Base-by-base conservation (phyloP, 2,113 vertebrate species). In the Ariopsis seemanni region DNA sequence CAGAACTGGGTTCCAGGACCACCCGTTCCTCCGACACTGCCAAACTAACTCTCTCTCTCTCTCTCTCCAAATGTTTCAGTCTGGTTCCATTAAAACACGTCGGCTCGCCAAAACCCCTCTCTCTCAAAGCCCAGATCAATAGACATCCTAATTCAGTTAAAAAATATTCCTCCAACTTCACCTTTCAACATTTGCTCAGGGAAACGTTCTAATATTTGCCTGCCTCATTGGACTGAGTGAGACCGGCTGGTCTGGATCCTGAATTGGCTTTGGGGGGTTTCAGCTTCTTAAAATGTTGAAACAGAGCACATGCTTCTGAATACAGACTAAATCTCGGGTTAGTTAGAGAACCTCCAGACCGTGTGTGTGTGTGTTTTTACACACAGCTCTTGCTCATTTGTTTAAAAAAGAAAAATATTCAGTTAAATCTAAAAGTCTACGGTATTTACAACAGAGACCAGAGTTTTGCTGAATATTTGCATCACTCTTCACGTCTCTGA, bases 121-220 rank as follows among this genome's bases (percentile, higher is more conserved):
- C 52, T 53, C 77, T 79, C 34, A 57, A 79, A 57, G 25, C 53
- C 53, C 77, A 79, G 52, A 79, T 57, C 77, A 79, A 79, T 79
- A 15, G n/a, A 79, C 53, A 15, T 78, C 22, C 74, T 75, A 75
- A 53, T 78, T 78, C 50, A 53, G 74, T 78, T 78, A 22, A 75
- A 75, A 75, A 27, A 52, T 27, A 79, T 25, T 55, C n/a, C 55
- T 79, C 77, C 53, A 79, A 30, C 14, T 79, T 57, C 53, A 57
- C 52, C 14, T 17, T 79, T 55, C 52, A 57, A 55, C 75, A 57
- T 79, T 55, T 79, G 75, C 52, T 55, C 15, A 57, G 77, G 14
- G n/a, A 79, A 79, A 79, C 6, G 4, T 55, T 30, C 77, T 79
- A 17, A 57, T 79, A 18, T 57, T 79, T 18, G n/a, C 77, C 53